Conservation (phyloP, 2,113 vertebrate species). For the Casuarius casuarius region DNA sequence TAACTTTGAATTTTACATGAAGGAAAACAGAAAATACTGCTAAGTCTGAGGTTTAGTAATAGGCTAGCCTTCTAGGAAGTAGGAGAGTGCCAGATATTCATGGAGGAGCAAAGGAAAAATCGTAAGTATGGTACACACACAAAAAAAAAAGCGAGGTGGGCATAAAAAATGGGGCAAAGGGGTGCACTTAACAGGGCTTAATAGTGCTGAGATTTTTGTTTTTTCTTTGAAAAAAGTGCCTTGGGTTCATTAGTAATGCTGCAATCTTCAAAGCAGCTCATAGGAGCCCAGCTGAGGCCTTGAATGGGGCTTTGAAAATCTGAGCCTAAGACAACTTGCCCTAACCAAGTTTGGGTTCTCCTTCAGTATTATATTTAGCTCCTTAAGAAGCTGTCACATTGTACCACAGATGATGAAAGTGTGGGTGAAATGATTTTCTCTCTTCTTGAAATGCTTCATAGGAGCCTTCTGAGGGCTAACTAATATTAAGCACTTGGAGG, state of each 20-base stretch:
- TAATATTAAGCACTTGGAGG: slow-evolving; percentile 39
- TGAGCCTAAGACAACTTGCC: neutral
- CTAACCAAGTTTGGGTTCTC: neutral
- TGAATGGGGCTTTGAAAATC: slow-evolving; percentile 45
- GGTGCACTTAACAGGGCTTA: neutral
- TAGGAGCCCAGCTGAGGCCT: neutral
- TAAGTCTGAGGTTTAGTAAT: neutral
- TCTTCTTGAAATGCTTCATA: neutral
- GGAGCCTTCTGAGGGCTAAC: slow-evolving; percentile 33
- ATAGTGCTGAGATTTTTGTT: neutral
- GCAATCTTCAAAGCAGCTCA: slow-evolving; percentile 34
- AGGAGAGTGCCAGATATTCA: neutral
- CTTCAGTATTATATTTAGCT: neutral
- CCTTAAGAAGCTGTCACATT: slow-evolving; percentile 12
- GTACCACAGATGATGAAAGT: neutral
- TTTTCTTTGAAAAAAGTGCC: neutral
- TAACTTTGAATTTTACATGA: neutral
- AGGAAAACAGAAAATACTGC: neutral
- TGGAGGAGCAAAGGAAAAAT: neutral
- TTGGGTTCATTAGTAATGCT: slow-evolving; percentile 9
- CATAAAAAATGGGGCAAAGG: neutral
- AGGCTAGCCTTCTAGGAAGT: neutral
- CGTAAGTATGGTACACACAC: neutral
- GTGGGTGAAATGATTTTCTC: slow-evolving; percentile 24
- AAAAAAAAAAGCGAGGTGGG: neutral